Conservation (phyloP, 2,113 vertebrate species). For the Tautogolabrus adspersus region DNA sequence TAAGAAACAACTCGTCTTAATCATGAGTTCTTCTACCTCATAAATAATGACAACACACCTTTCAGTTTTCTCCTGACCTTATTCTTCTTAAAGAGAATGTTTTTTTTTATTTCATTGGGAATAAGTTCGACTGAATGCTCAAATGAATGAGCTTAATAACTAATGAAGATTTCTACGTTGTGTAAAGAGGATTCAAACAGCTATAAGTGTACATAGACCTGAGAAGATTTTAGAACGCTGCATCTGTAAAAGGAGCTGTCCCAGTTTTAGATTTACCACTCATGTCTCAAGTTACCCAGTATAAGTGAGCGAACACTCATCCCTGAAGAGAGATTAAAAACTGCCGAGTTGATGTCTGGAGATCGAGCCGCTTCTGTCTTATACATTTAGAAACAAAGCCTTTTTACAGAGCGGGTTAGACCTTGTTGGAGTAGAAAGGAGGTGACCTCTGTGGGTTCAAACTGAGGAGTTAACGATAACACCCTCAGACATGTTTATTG, state of each 20-base stretch:
- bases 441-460: background rate
- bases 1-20: conserved; percentile 28
- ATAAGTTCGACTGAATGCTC: too few relatives aligned
- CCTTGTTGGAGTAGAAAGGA: conserved; percentile 5
- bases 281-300: conserved; percentile 36
- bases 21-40: background rate
- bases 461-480: too few relatives aligned
- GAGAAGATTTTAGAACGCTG: conserved; percentile 1
- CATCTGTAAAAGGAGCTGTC: conserved; percentile 23
- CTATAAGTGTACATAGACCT: background rate
- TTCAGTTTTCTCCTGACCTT: background rate
- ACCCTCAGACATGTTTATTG: background rate
- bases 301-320: conserved; percentile 28
- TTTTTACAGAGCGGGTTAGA: conserved; percentile 30
- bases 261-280: conserved; percentile 1
- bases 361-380: conserved; percentile 46
- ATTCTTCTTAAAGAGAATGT: background rate
- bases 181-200: conserved; percentile 1
- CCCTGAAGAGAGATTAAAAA: conserved; percentile 56
- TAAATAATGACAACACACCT: background rate
- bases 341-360: conserved; percentile 55
- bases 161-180: background rate
- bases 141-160: background rate
- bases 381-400: conserved; percentile 39
- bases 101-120: too few relatives aligned